Base-by-base conservation (phyloP, 2,113 vertebrate species). In the Promerops cafer region DNA sequence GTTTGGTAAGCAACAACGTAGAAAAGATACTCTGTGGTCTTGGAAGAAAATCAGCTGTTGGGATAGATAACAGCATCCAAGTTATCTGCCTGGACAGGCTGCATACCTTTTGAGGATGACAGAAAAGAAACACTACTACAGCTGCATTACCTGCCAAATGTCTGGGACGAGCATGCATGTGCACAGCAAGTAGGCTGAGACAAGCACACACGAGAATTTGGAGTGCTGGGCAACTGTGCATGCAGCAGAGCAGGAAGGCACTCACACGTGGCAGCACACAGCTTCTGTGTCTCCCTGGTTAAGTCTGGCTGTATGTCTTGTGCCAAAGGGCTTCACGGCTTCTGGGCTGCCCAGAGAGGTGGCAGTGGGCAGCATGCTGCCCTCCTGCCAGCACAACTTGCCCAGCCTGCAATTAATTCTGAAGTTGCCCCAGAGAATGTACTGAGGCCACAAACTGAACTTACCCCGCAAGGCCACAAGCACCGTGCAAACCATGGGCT, bases 81-180 rank as follows among this genome's bases (percentile, higher is more conserved):
- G 75, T 45, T 65, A 88, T 45, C n/a, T 92, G 57, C 63, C 78
- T 71, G 66, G 49, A 40, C 79, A 94, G 37, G 83, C 42, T 86
- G 59, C 75, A 85, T 90, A 72, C 27, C 40, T 93, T 57, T 53
- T 80, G 59, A 72, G 33, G 45, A 50, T 33, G 63, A 76, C 26
- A 77, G 75, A 83, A 87, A 83, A 85, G 82, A 83, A 80, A 45
- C 6, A 1, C 83, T 70, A 19, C 40, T 76, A 22, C 16, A 42
- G 26, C 45, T 77, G 57, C 54, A 17, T 61, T 49, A 85, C 63
- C 66, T 82, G 78, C 65, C 74, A 64, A 60, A 47, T 0, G 2
- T 21, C 54, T 68, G 40, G 31, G 40, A 21, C 0, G 1, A 69
- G 66, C 0, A 0, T 21, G 30, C 65, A 31, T 3, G 12, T 57